Evolutionary conservation across 2,888 invertebrate species (phyloP), one percentile per base, ranked within the genome.

Genomic region (Tribolium freemani): DNA sequence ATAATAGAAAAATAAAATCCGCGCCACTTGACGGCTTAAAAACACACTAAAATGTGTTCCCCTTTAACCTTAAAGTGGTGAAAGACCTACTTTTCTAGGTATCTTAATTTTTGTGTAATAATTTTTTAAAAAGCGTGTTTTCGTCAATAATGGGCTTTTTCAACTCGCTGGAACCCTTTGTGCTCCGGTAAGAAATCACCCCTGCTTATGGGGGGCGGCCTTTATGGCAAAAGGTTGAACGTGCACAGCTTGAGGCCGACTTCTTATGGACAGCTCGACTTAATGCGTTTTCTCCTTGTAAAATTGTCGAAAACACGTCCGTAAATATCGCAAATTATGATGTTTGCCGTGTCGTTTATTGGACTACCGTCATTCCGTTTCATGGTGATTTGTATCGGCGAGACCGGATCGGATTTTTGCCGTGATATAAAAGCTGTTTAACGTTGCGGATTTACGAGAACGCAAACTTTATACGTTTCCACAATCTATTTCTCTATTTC

Each of bases 271-370:
- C 31, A 38, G 31, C 21, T 26, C 26, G 26, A 26, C 26, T 26
- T 26, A 26, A 26, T 26, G 26, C 26, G 38, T 38, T 38, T 38
- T 38, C 38, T 38, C 38, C 38, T 38, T 38, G n/a, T 38, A 38
- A 38, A 38, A 38, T 38, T 38, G 38, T 38, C 38, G 61, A 61
- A 61, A 61, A 48, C 61, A 64, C 13, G 51, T 38, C 44, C 31
- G 63, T 64, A 64, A 64, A 64, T 51, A 64, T 38, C 16, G 13
- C 30, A 53, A 51, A 64, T 64, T 64, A 64, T 64, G 63, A 50
- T 50, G 30, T 64, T 44, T 21, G 45, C 20, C n/a, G 31, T 48
- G 61, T 16, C 61, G 46, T 61, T 61, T 61, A 48, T 48, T 60
- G 16, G 21, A 6, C 60, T 60, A 44, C 48, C 9, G 20, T 44